A percentile compares a stretch with the other conserved stretches of the same genome.
Conservation (phyloP, 2,888 invertebrate species). For the Magallana nippona region DNA sequence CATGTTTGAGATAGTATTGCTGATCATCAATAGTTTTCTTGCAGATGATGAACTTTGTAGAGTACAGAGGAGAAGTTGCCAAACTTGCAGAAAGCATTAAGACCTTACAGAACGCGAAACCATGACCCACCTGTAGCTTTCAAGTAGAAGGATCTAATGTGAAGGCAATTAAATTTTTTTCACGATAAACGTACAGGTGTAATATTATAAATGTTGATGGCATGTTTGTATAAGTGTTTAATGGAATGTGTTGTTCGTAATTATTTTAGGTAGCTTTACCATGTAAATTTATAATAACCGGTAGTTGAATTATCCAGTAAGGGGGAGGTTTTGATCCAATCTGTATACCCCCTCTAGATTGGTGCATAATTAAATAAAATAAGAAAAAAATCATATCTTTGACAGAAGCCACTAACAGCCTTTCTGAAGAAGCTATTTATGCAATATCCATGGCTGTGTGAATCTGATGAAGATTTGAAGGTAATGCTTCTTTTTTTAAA, state of each 20-base stretch:
- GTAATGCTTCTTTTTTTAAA: neutral
- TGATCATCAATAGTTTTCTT: neutral
- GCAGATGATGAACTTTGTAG: neutral
- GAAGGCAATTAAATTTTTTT: neutral
- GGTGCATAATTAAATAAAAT: no score
- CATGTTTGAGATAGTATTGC: no score
- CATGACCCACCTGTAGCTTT: neutral
- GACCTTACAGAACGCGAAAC: no score
- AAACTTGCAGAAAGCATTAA: no score
- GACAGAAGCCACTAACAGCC: neutral
- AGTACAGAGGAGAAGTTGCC: neutral
- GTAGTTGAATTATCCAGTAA: no score
- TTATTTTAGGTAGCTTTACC: neutral
- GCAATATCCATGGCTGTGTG: neutral
- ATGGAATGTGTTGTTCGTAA: no score
- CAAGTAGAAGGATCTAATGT: conserved; percentile 2
- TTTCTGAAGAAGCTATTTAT: neutral
- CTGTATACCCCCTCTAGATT: no score
- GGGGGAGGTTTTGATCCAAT: no score
- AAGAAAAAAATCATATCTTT: neutral
- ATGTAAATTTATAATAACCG: neutral
- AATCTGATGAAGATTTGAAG: neutral
- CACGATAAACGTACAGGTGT: no score
- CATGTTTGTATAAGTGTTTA: neutral
- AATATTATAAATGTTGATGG: no score